Percentiles rank a stretch among this genome's conserved stretches.
Conservation (phyloP, 2,113 vertebrate species). For the Shinisaurus crocodilurus region DNA sequence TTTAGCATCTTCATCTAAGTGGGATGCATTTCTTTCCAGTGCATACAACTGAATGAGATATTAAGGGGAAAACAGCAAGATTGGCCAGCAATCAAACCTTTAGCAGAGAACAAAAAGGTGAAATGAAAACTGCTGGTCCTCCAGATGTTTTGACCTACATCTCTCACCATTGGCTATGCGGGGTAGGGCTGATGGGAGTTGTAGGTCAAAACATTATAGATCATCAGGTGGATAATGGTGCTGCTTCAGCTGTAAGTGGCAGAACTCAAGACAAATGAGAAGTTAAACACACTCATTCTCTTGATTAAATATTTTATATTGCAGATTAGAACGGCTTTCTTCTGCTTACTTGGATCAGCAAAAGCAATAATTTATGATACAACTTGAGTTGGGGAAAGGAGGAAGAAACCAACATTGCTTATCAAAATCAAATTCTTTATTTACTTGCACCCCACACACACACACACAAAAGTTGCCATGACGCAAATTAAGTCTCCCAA, state of each 20-base stretch:
- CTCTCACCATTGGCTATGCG: too few relatives aligned
- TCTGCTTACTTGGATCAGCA: not conserved
- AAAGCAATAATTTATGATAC: not conserved
- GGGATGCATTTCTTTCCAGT: slow-evolving; percentile 10
- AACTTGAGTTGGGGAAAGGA: not conserved
- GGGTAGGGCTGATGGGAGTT: too few relatives aligned
- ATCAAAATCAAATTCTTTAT: not conserved
- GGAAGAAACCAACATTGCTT: slow-evolving; percentile 12
- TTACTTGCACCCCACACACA: not conserved
- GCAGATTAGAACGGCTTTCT: slow-evolving; percentile 18
- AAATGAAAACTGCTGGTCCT: not conserved
- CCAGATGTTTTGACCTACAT: too few relatives aligned
- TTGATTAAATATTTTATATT: not conserved
- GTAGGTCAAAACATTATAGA: not conserved
- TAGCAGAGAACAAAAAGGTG: not conserved
- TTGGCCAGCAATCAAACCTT: not conserved
- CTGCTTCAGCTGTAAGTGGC: not conserved
- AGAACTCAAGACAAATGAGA: not conserved
- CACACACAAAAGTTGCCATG: not conserved
- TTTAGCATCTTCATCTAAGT: slow-evolving; percentile 12
- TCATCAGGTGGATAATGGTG: slow-evolving; percentile 5
- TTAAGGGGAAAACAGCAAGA: not conserved
- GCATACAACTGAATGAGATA: not conserved
- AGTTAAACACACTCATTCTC: not conserved
- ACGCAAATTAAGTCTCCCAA: not conserved